A percentile compares a stretch with the other conserved stretches of the same genome.
Conservation (phyloP, 1,140 invertebrate genomes). For the Drosophila willistoni region DNA sequence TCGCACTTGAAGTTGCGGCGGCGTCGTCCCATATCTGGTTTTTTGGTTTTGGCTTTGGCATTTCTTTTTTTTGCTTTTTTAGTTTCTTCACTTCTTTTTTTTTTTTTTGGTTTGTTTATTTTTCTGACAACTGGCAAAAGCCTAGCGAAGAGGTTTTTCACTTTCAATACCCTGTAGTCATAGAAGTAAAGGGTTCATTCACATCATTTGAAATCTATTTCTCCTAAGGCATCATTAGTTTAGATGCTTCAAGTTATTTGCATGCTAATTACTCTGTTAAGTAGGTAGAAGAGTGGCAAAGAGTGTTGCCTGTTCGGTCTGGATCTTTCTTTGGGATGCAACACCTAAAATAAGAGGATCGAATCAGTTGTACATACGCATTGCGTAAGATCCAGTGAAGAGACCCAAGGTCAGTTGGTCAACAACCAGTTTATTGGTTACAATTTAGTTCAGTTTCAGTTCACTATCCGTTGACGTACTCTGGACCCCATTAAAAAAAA, state of each 20-base stretch:
- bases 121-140: slow-evolving; percentile 3
- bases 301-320: background rate
- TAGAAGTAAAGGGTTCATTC: background rate
- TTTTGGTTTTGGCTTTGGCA: slow-evolving; percentile 37
- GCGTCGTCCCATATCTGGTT: slow-evolving; percentile 26
- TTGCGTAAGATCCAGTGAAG: slow-evolving; percentile 6
- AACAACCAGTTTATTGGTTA: slow-evolving; percentile 63
- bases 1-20: slow-evolving; percentile 62
- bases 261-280: too few species aligned
- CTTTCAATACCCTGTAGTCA: background rate
- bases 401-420: slow-evolving; percentile 72
- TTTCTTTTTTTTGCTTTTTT: slow-evolving; percentile 39
- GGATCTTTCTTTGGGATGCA: background rate
- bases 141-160: background rate
- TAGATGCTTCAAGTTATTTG: too few species aligned
- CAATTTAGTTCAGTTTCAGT: slow-evolving; percentile 39
- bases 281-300: too few species aligned
- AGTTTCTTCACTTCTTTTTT: slow-evolving; percentile 31
- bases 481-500: slow-evolving; percentile 13
- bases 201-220: too few species aligned
- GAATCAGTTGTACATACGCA: slow-evolving; percentile 57
- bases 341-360: slow-evolving; percentile 35
- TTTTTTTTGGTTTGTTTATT: slow-evolving; percentile 1
- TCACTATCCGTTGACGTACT: slow-evolving; percentile 11
- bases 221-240: too few species aligned